These are phyloP conservation scores for Halictus quadricinctus DNA, from an alignment of 2,888 invertebrate genomes.

Conservation along the genomic window DNA sequence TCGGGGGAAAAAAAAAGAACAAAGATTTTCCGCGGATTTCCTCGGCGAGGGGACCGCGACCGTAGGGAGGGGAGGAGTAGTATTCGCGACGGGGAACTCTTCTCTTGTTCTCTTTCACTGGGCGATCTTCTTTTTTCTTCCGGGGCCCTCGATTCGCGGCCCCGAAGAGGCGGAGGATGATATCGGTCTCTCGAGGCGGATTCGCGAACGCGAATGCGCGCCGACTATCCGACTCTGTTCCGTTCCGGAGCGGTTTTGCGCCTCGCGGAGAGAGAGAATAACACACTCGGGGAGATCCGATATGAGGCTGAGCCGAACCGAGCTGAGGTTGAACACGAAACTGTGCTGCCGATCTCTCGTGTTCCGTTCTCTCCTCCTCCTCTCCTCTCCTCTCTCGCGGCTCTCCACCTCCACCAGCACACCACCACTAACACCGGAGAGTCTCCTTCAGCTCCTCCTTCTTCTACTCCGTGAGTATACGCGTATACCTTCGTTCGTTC, in stretches of 20 bases:
- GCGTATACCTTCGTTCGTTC: conserved; percentile 29
- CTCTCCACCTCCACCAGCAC: conserved; percentile 51
- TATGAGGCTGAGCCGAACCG: conserved; percentile 71
- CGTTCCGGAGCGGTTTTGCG: neutral
- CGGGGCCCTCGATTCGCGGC: neutral
- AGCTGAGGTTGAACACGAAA: conserved; percentile 75
- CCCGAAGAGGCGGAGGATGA: neutral
- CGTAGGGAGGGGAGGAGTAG: neutral
- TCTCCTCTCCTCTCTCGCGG: conserved; percentile 53
- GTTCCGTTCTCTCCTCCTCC: conserved; percentile 73
- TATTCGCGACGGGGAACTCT: neutral
- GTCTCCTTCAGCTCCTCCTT: conserved; percentile 69
- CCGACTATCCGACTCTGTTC: conserved; percentile 19
- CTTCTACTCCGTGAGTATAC: conserved; percentile 65
- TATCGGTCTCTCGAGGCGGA: conserved; percentile 7
- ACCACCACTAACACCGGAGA: conserved; percentile 56
- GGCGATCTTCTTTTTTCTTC: neutral
- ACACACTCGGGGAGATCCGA: conserved; percentile 56
- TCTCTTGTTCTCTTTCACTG: neutral
- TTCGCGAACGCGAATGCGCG: neutral
- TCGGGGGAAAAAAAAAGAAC: too few relatives aligned
- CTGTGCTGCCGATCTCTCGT: conserved; percentile 79
- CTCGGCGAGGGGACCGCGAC: neutral
- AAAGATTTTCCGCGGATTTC: neutral
- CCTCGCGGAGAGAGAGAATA: conserved; percentile 10